Conservation (phyloP, 2,797 vertebrate genomes). For the Sparus aurata region DNA sequence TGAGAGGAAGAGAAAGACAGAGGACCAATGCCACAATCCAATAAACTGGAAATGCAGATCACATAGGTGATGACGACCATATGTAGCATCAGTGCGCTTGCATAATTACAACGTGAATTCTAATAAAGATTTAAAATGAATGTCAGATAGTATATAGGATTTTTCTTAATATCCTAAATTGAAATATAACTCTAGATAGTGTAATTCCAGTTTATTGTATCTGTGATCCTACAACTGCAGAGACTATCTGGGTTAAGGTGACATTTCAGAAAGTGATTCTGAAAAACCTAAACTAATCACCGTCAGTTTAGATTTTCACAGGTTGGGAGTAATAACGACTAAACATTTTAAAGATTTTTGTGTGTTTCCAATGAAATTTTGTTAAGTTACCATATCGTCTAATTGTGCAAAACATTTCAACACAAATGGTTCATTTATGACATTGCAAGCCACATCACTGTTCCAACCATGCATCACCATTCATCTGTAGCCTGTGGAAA, state of each 20-base stretch:
- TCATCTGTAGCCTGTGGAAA: not conserved
- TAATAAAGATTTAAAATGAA: not conserved
- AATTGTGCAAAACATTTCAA: not conserved
- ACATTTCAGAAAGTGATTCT: not conserved
- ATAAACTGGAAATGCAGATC: too few relatives aligned
- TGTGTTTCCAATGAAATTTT: not conserved
- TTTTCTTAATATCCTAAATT: not conserved
- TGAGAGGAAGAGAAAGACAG: too few relatives aligned
- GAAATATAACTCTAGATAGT: too few relatives aligned
- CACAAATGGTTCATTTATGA: not conserved
- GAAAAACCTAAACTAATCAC: not conserved
- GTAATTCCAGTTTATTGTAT: not conserved
- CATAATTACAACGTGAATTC: not conserved
- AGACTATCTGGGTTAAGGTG: not conserved
- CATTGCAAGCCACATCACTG: not conserved
- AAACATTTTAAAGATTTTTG: too few relatives aligned
- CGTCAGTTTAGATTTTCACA: too few relatives aligned
- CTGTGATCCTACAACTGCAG: not conserved
- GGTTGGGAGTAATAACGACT: not conserved
- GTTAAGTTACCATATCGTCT: not conserved
- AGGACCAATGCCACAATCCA: too few relatives aligned
- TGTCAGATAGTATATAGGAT: not conserved
- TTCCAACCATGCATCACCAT: not conserved
- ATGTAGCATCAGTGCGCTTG: too few relatives aligned
- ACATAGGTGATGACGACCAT: too few relatives aligned